A percentile compares a stretch with the other conserved stretches of the same genome.
Conservation (phyloP, 2,113 vertebrate genomes). For the Marmota flaviventris region DNA sequence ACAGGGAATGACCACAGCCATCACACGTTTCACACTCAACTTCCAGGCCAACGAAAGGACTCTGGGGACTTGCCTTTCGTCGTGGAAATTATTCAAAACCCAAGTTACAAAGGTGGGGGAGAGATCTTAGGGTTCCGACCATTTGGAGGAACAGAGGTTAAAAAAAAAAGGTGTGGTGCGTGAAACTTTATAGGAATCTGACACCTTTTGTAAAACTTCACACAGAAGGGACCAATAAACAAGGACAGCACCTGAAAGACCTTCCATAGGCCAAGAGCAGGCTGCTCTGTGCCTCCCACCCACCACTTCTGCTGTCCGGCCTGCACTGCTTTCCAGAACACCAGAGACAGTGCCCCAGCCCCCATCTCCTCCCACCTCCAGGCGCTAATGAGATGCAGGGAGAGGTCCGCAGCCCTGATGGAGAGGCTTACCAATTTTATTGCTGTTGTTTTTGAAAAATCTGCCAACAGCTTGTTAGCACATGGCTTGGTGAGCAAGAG, state of each 20-base stretch:
- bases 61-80: neutral
- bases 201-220: neutral
- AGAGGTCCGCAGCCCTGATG: slow-evolving; percentile 10
- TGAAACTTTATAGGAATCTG: neutral
- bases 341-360: neutral
- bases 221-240: neutral
- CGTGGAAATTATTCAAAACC: neutral
- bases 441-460: slow-evolving; percentile 66
- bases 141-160: neutral
- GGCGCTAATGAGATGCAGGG: slow-evolving; percentile 68
- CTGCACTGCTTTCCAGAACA: neutral
- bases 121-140: no score
- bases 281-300: accelerated
- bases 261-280: neutral
- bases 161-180: neutral
- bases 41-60: neutral
- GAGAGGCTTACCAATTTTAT: slow-evolving; percentile 32
- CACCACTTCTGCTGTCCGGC: neutral
- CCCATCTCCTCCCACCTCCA: neutral
- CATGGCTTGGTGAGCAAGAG: slow-evolving; percentile 12
- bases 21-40: neutral
- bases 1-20: neutral
- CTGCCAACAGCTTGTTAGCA: slow-evolving; percentile 73
- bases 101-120: neutral
- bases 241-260: neutral